phyloP scores from a whole-genome alignment of 1,140 invertebrate genomes.

The Eurosta solidaginis region DNA sequence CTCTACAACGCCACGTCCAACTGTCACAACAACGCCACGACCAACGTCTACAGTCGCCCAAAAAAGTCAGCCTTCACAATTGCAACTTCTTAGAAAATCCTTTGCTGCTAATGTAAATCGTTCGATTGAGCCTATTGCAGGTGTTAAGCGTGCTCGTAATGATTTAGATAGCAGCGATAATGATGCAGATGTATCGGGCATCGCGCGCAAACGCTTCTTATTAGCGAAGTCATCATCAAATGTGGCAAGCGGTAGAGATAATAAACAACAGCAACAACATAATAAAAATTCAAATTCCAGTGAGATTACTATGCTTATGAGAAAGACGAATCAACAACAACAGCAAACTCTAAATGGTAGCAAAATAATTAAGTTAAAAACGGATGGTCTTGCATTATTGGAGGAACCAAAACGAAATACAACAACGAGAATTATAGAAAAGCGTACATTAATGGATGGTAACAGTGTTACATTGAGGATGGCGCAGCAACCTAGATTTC shows the following conservation, averaged over 20 bases:
- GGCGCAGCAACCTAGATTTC: background rate
- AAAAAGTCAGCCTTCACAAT: conserved; percentile 5
- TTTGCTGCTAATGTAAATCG: conserved; percentile 15
- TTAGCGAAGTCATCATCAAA: background rate
- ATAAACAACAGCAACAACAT: too few relatives aligned
- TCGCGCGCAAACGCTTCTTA: conserved; percentile 9
- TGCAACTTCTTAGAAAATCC: conserved; percentile 2
- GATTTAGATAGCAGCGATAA: background rate
- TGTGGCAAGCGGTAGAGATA: too few relatives aligned
- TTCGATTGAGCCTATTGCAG: background rate
- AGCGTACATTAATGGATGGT: background rate
- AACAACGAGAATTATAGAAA: background rate
- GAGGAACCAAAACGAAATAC: background rate
- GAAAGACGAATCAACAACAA: background rate
- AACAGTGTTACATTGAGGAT: background rate
- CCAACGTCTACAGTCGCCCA: background rate
- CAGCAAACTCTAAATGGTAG: background rate
- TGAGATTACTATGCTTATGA: background rate
- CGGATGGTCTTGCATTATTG: background rate
- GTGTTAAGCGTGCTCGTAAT: background rate
- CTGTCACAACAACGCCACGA: background rate
- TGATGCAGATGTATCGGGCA: background rate
- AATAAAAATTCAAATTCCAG: background rate
- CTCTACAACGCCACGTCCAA: background rate
- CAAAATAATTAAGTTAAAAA: background rate